Base-by-base conservation (phyloP, 2,888 invertebrate genomes). In the Thereva nobilitata region DNA sequence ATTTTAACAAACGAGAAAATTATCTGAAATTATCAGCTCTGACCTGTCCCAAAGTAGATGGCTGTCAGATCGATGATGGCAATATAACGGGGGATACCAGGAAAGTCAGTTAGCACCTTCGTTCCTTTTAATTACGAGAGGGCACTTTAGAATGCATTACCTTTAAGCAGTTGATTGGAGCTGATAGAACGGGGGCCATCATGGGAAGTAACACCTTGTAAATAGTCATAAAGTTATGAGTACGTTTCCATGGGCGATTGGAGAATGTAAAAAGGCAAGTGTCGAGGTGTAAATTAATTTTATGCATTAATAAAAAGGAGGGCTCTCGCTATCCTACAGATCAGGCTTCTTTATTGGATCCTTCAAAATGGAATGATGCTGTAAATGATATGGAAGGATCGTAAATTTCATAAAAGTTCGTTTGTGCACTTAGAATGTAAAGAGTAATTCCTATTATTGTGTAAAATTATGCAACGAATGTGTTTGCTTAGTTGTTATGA, bases 51-150 rank as follows among this genome's bases (percentile, higher is more conserved):
- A 23, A 23, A 23, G 23, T 23, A 23, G 23, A 23, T 23, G 23
- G 23, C 23, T 23, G 23, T 23, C 23, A 23, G 23, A 23, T 23
- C 23, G 23, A 23, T 23, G 23, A 55, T 57, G 38, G 59, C 5
- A 59, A 38, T 59, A 59, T 59, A 12, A 37, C 12, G 47, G 47
- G 38, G 23, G 23, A 23, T 23, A 59, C 59, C 40, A 59, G 59
- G 40, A 59, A 59, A 59, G 9, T 59, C 59, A 59, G 41, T 59
- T 59, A 59, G 59, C 59, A 59, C 59, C 59, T 59, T 10, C 40
- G 23, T n/a, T 12, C 12, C 44, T n/a, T 23, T 23, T 59, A 41
- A 59, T 59, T 59, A 47, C 23, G 1, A 49, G 38, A 12, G 47
- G 47, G 38, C 47, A 38, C 49, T 59, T 59, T 23, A 23, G 23